Evolutionary conservation across 92 coral and sea anemone genomes (phyloP), one percentile per base, ranked within the genome.

Genomic region (Blastomussa wellsi): DNA sequence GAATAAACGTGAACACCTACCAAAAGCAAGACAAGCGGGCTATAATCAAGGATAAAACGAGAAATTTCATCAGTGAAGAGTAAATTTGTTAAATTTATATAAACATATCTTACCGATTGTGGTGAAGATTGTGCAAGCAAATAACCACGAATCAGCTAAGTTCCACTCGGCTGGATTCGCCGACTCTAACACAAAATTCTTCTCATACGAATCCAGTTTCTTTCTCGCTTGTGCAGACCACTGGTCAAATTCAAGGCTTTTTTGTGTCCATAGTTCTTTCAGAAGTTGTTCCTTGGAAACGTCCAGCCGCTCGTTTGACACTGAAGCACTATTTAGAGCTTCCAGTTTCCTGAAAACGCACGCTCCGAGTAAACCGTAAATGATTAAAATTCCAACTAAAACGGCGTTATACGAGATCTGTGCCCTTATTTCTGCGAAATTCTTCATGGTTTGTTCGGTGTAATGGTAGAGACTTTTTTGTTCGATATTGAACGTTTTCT

Each of bases 91-190:
- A 48, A 48, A 48, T 48, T 9, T 28, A 9, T 47, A 1, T 1
- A 36, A 62, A 20, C 78, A 19, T 28, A 29, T 10, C 93, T 38
- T 77, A 92, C 95, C 95, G 29, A 93, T 81, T 53, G 95, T 93
- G 36, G 95, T 93, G 57, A 93, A 77, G 36, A 93, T 82, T 12
- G 95, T 93, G 70, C 95, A 93, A 37, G 95, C 93, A 66, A 93
- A 93, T 32, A 90, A 89, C 94, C 95, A 93, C 5, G 95, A 93
- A 72, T 93, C 93, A 2, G 90, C 91, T 51, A 87, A 90, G 22
- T 89, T 80, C 95, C 95, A 90, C 14, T 90, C 85, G 10, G 82
- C 79, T 2, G 84, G 62, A 37, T 33, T 79, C 16, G 87, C 67
- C 4, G 42, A 38, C 69, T 86, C 83, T 17, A 36, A 47, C 16